Base-by-base conservation (phyloP, 2,797 vertebrate genomes). In the Mustela erminea region DNA sequence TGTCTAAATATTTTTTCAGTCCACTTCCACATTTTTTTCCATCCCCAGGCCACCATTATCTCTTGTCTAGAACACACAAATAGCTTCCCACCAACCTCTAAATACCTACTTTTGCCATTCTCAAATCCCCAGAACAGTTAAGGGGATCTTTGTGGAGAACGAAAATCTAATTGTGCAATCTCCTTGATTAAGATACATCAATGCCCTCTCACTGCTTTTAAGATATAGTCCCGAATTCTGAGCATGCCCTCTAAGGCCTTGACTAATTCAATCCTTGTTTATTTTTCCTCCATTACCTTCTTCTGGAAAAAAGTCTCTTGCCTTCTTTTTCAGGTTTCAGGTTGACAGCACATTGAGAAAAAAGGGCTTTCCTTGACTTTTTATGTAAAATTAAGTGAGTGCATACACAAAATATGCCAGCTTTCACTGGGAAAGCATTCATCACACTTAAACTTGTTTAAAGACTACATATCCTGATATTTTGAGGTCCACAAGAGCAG, bases 291-390 rank as follows among this genome's bases (percentile, higher is more conserved):
- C 7, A 23, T 82, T 56, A 52, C 8, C 6, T 60, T 54, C 15
- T 21, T 66, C 32, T 92, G 62, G 49, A 92, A 93, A 92, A 20
- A 89, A 89, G 25, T 35, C 35, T 86, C 64, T 95, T 72, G 54
- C 49, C 32, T 62, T 29, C n/a, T 43, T 74, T 93, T 86, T 74
- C 87, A 52, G 56, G 32, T 46, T 60, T 81, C 43, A 77, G 17
- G 54, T 81, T 77, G 13, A 62, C 17, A 68, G 14, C 25, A 83
- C 5, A 21, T 60, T 87, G 27, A 25, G 15, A 13, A 29, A 74
- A 62, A 54, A 29, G 75, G 12, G 2, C 4, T 38, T 77, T 62
- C 7, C 58, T 66, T 56, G 25, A 64, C 18, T 87, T n/a, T 83
- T 60, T 35, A 15, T 54, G 20, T 81, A 11, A 80, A 38, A 86